phyloP scores from a whole-genome alignment of 2,113 vertebrate genomes.

The Mustela nigripes region DNA sequence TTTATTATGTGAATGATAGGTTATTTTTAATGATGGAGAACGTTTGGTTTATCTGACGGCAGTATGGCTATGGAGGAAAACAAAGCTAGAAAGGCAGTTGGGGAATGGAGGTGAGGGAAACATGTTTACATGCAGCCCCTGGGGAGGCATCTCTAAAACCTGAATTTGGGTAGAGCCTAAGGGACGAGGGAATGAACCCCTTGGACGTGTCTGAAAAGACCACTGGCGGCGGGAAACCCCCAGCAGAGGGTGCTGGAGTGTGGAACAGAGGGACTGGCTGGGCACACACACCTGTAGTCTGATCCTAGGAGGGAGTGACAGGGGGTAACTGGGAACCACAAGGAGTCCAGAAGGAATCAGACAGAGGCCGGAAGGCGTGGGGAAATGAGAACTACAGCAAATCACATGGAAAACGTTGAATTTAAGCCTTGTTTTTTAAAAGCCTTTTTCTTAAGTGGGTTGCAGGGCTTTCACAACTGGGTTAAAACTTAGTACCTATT shows the following conservation, averaged over 20 bases:
- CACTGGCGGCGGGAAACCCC: background rate
- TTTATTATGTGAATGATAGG: background rate
- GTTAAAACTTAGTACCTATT: background rate
- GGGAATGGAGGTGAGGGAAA: no score
- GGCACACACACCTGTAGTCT: rapidly evolving
- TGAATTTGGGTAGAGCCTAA: background rate
- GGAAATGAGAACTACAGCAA: background rate
- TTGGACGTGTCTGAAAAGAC: background rate
- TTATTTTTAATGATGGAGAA: background rate
- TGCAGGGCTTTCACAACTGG: background rate
- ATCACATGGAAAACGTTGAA: background rate
- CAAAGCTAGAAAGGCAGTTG: rapidly evolving
- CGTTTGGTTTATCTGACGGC: background rate
- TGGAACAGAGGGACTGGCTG: no score
- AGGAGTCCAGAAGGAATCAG: background rate
- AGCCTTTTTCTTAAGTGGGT: background rate
- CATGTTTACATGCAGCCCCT: background rate
- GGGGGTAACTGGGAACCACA: no score
- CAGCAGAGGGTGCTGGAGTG: rapidly evolving
- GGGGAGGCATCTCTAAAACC: background rate
- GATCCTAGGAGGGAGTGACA: no score
- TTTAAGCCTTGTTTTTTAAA: background rate
- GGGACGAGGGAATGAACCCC: rapidly evolving
- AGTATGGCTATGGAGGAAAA: background rate
- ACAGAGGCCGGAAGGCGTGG: background rate